phyloP scores from a whole-genome alignment of 1,140 invertebrate species.

The Achatina immaculata region DNA sequence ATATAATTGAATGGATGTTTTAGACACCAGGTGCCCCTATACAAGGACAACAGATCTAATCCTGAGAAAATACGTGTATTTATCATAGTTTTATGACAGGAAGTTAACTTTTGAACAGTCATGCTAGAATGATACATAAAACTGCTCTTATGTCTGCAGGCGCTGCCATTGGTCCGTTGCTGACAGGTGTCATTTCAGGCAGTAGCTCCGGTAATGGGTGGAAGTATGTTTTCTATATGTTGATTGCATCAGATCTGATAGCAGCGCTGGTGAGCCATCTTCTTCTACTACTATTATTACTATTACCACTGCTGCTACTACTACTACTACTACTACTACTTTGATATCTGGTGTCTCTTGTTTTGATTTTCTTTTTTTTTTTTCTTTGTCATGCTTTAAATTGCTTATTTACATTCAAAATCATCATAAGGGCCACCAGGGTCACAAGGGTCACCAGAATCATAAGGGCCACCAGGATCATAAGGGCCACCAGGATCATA shows the following conservation, averaged over 20 bases:
- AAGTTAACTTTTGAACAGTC: no score
- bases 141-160: slow-evolving; percentile 76
- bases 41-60: no score
- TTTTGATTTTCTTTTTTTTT: not conserved
- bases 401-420: not conserved
- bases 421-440: not conserved
- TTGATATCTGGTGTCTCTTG: not conserved
- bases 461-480: no score
- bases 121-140: no score
- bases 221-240: slow-evolving; percentile 92
- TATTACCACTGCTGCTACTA: not conserved
- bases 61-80: no score
- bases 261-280: slow-evolving; percentile 77
- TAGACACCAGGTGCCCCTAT: no score
- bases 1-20: no score
- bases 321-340: not conserved
- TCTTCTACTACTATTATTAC: not conserved
- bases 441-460: not conserved
- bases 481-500: no score
- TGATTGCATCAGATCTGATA: slow-evolving; percentile 85
- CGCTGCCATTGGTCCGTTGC: slow-evolving; percentile 89
- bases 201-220: slow-evolving; percentile 76
- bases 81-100: no score
- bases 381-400: not conserved
- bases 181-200: slow-evolving; percentile 83